Percentiles rank a stretch among this genome's conserved stretches.
phyloP scores from a whole-genome alignment of 2,888 invertebrate genomes.

The Eupithecia exiguata region DNA sequence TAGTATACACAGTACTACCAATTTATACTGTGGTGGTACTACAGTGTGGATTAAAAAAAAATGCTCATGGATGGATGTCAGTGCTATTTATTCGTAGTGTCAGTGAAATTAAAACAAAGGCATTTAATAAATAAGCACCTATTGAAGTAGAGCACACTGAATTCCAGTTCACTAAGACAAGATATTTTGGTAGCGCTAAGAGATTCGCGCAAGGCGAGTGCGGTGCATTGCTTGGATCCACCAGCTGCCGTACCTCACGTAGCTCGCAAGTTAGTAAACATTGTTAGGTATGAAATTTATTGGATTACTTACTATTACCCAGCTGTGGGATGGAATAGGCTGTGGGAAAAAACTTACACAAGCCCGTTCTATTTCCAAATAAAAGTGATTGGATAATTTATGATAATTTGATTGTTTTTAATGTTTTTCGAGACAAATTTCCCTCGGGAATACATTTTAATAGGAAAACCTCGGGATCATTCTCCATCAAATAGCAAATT shows the following conservation, averaged over 20 bases:
- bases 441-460: no score
- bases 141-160: not conserved
- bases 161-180: not conserved
- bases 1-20: no score
- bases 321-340: not conserved
- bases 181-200: constrained; percentile 11
- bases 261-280: not conserved
- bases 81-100: no score
- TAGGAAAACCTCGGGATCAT: no score
- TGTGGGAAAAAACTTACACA: not conserved
- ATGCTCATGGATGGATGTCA: no score
- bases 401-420: no score
- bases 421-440: no score
- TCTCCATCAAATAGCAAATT: no score
- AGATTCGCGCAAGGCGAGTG: not conserved
- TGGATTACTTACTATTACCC: not conserved
- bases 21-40: no score
- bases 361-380: not conserved
- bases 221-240: constrained; percentile 1
- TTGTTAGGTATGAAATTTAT: not conserved
- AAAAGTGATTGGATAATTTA: not conserved
- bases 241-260: constrained; percentile 2
- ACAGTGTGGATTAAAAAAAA: no score
- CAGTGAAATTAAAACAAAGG: no score
- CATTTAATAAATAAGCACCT: no score